Evolutionary conservation across 2,797 vertebrate species (phyloP).

Genomic region (Hypotaenidia philippensis): DNA sequence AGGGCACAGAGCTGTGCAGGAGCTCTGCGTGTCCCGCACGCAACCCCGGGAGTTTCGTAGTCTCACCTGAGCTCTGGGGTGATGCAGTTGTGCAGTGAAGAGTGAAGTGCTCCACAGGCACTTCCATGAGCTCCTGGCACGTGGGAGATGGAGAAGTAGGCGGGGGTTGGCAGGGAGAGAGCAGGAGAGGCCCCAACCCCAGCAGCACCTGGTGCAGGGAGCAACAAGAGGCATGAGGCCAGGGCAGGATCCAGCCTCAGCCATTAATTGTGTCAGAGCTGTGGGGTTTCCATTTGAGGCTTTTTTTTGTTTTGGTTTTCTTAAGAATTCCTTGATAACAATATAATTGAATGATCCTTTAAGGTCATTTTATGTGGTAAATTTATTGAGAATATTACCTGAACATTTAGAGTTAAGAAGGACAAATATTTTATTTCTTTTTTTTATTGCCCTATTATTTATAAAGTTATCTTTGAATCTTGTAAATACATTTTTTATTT

Average conservation of each 20-base stretch:
- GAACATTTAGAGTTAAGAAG: conserved; percentile 31
- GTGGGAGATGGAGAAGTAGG: accelerated
- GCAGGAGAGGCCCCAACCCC: neutral
- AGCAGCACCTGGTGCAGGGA: neutral
- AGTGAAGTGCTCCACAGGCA: neutral
- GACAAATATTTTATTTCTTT: conserved; percentile 25
- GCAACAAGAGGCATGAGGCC: accelerated
- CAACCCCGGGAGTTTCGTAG: accelerated
- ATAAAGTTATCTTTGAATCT: conserved; percentile 53
- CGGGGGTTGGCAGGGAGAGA: neutral
- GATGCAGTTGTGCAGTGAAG: accelerated
- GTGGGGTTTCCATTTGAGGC: neutral
- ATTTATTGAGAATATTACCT: conserved; percentile 16
- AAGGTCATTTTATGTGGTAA: neutral
- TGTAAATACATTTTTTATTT: conserved; percentile 68
- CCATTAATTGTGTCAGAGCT: neutral
- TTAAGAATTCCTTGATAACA: conserved; percentile 51
- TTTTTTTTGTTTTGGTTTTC: conserved; percentile 27
- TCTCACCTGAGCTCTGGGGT: accelerated
- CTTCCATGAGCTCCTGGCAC: neutral
- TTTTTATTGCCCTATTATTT: conserved; percentile 57
- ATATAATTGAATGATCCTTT: conserved; percentile 31
- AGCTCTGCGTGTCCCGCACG: accelerated
- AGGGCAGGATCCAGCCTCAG: neutral
- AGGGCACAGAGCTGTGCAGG: accelerated